Percentiles rank a stretch among this genome's conserved stretches.
These are phyloP conservation scores for Pediacus dermestoides DNA, from an alignment of 2,888 invertebrate species.

Conservation along the genomic window DNA sequence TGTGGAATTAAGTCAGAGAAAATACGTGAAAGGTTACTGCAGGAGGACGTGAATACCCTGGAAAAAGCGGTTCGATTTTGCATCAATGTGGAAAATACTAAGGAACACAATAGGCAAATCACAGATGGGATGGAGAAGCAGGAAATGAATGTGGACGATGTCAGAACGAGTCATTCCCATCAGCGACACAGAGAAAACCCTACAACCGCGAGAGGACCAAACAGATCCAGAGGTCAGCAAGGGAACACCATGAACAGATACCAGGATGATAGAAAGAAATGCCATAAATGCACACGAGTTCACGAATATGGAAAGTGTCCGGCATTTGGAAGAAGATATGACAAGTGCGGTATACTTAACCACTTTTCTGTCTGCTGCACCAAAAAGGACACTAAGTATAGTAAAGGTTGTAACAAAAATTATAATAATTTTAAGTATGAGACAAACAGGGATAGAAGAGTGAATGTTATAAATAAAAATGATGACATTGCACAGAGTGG, in stretches of 20 bases:
- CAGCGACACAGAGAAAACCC: neutral
- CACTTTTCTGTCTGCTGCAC: conserved; percentile 17
- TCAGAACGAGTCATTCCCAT: too few relatives aligned
- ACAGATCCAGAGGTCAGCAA: neutral
- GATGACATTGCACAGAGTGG: neutral
- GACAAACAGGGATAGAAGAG: neutral
- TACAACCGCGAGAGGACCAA: neutral
- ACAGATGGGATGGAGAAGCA: too few relatives aligned
- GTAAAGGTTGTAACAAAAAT: too few relatives aligned
- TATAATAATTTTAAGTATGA: neutral
- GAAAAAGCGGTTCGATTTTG: conserved; percentile 17
- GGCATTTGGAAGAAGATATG: conserved; percentile 17
- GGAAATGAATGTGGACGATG: neutral
- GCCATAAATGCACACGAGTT: conserved; percentile 1
- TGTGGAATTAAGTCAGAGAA: conserved; percentile 13
- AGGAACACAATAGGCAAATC: conserved; percentile 7
- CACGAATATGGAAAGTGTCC: conserved; percentile 17
- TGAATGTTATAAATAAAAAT: neutral
- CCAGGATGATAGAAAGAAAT: too few relatives aligned
- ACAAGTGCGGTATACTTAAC: conserved; percentile 16
- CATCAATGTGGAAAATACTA: conserved; percentile 14
- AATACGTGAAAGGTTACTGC: conserved; percentile 20
- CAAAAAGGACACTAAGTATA: conserved; percentile 7
- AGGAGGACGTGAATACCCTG: conserved; percentile 15
- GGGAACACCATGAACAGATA: too few relatives aligned